Base-by-base conservation (phyloP, 2,797 vertebrate species). In the Rhabdomys pumilio region DNA sequence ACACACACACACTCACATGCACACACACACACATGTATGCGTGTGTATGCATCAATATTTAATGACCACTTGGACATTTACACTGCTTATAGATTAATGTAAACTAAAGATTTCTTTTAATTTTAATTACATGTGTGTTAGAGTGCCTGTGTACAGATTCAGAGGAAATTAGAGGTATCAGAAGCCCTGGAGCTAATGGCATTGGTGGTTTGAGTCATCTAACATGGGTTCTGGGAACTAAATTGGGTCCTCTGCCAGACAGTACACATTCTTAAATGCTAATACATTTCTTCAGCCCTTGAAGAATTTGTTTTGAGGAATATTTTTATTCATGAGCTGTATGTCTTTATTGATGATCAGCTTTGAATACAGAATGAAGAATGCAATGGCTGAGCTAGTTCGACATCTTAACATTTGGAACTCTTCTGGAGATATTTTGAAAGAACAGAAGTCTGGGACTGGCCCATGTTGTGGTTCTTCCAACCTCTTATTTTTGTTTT, bases 401-500 rank as follows among this genome's bases (percentile, higher is more conserved):
- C 57, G 87, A 90, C 81, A 29, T 81, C 50, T 72, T 29, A 89
- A 81, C 41, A 73, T 86, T 89, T 89, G 47, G 19, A 94, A 97
- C 57, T 26, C 9, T 82, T 92, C 81, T 12, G 14, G n/a, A 65
- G 9, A 38, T 80, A 77, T 55, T 77, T 2, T 4, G 1, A 88
- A 84, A 88, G 10, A 67, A 75, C 6, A 38, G 6, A 89, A 85
- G 80, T 26, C 53, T 38, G 65, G 1, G 57, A 63, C 20, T 93
- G 53, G 2, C 41, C 29, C 2, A 59, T 57, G 2, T 31, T 85
- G 4, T 13, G 41, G 89, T 75, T 75, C 31, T 44, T 8, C 44
- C 11, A 12, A 76, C 34, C 8, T 11, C 3, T 93, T 75, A 4
- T 15, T 89, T 44, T 79, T 44, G 11, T 20, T 94, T 65, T 41